phyloP scores from a whole-genome alignment of 2,888 invertebrate species.

The Cancer borealis region DNA sequence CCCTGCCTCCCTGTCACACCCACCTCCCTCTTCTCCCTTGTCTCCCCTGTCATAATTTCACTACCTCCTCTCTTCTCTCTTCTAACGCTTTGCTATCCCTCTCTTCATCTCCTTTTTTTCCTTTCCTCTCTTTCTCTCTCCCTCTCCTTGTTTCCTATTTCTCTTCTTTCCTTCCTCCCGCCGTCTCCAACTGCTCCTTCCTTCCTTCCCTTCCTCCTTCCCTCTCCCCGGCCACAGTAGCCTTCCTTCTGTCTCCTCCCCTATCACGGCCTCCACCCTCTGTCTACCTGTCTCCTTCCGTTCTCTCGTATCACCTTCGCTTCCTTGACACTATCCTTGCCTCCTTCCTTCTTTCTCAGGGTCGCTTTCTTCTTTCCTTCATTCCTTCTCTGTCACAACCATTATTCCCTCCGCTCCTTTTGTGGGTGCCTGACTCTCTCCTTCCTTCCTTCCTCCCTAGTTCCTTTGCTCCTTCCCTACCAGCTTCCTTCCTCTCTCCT shows the following conservation, averaged over 20 bases:
- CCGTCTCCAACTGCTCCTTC: neutral
- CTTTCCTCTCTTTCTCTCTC: neutral
- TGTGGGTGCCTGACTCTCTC: too few species aligned
- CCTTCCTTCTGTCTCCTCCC: neutral
- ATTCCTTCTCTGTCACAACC: neutral
- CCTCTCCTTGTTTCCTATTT: neutral
- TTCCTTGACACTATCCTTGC: neutral
- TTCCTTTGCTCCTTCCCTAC: neutral
- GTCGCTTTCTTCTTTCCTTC: neutral
- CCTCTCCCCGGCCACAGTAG: neutral
- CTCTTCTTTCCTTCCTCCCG: neutral
- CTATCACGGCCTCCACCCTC: neutral
- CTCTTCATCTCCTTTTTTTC: too few species aligned
- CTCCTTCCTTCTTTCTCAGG: neutral
- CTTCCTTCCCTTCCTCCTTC: neutral
- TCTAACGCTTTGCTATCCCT: too few species aligned
- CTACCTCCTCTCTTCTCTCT: neutral
- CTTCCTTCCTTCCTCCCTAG: neutral
- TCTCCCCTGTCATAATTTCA: neutral
- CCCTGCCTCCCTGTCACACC: neutral
- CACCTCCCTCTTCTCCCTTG: neutral
- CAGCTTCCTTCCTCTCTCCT: neutral
- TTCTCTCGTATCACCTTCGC: neutral
- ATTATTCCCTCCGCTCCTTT: neutral
- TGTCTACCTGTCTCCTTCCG: neutral